phyloP scores from a whole-genome alignment of 2,888 invertebrate species.

The Cerceris rybyensis region DNA sequence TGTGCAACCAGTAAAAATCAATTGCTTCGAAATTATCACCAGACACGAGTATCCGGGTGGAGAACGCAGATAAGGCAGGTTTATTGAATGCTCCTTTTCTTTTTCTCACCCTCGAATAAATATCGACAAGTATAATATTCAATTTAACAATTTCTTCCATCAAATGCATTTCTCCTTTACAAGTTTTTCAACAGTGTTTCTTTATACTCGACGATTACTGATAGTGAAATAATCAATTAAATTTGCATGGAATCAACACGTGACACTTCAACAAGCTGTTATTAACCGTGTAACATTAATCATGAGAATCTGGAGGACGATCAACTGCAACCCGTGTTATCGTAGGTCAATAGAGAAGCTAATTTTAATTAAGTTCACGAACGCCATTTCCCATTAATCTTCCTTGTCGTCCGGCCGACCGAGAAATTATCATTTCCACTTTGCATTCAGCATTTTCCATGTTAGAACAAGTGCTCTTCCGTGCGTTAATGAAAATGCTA shows the following conservation, averaged over 20 bases:
- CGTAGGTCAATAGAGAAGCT: background rate
- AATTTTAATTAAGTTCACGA: background rate
- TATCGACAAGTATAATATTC: no score
- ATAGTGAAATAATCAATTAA: no score
- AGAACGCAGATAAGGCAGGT: constrained; percentile 8
- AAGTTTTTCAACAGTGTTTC: no score
- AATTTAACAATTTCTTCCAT: no score
- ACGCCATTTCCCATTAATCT: background rate
- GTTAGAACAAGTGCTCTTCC: no score
- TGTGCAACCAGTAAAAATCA: background rate
- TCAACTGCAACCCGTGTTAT: background rate
- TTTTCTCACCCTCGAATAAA: background rate
- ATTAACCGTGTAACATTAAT: background rate
- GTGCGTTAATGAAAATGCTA: no score
- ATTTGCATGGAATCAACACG: background rate
- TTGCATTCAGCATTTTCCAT: no score
- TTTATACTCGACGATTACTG: no score
- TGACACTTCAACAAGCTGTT: background rate
- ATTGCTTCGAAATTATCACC: constrained; percentile 1
- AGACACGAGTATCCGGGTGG: background rate
- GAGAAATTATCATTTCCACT: no score
- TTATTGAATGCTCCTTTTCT: background rate
- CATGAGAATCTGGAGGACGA: background rate
- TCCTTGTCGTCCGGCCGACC: background rate
- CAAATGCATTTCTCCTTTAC: no score